Base-by-base conservation (phyloP, 2,888 invertebrate genomes). In the Chymomyza procnemis region DNA sequence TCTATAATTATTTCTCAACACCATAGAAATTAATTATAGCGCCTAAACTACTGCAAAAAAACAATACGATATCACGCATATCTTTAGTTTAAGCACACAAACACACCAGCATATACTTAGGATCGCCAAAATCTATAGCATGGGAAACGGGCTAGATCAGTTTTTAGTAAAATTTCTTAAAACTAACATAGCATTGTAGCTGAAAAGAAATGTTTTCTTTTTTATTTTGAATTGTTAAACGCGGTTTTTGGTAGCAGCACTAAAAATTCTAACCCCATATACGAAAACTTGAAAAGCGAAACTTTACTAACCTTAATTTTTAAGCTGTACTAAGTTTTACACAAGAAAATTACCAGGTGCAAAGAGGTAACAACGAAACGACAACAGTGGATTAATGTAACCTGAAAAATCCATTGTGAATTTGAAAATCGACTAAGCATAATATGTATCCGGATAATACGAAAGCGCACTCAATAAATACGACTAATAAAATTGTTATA, bases 1-100 rank as follows among this genome's bases (percentile, higher is more conserved):
- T 91, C 92, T 93, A 91, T 93, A 92, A 92, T 90, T 90, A 88
- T 91, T 91, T 90, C 90, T 90, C 79, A 83, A 74, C 75, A 80
- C 88, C 89, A 91, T 91, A 90, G 90, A 91, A 90, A 91, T 90
- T 78, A 87, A 90, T 90, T 90, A 89, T 90, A 90, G 90, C 74
- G 90, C 74, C 64, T 64, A 34, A 58, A 58, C 59, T 67, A 67
- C 58, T 69, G 61, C 64, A 67, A 69, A n/a, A n/a, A n/a, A 69
- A 55, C 18, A 54, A 54, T 21, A 19, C 6, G 64, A 78, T 69
- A 69, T 63, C 74, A 63, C 71, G 62, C 67, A 74, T 75, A 77
- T 76, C 71, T 79, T 63, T 79, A 87, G 76, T 66, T 75, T 82
- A 79, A 82, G 77, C 71, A 66, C 76, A 66, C 76, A 79, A 82